These are phyloP conservation scores for Lissocephala sabroskyi DNA, from an alignment of 2,888 invertebrate genomes.

Conservation along the genomic window DNA sequence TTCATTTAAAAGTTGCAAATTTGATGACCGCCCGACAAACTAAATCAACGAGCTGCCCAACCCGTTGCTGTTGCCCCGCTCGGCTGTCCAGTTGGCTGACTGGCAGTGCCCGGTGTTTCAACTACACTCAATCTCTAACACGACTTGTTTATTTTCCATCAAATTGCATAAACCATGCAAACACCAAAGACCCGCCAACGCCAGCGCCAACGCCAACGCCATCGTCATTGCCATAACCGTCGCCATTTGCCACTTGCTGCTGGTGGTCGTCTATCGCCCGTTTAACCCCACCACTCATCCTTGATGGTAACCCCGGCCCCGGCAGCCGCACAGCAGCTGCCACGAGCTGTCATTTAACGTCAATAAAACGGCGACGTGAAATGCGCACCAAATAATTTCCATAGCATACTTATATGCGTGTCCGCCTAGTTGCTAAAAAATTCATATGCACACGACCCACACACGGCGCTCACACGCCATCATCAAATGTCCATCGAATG, in stretches of 20 bases:
- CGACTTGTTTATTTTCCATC: slow-evolving; percentile 29
- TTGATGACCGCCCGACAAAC: slow-evolving; percentile 48
- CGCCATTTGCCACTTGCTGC: no score
- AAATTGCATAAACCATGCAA: slow-evolving; percentile 22
- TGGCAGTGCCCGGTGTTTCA: slow-evolving; percentile 1
- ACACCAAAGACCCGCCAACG: no score
- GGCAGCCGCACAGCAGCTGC: not conserved
- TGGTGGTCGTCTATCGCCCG: no score
- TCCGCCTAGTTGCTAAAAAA: not conserved
- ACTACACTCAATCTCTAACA: slow-evolving; percentile 24
- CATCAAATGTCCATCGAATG: no score
- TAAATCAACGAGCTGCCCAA: not conserved
- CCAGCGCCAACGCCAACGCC: no score
- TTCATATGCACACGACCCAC: slow-evolving; percentile 22
- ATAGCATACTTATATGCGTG: slow-evolving; percentile 34
- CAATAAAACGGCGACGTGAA: not conserved
- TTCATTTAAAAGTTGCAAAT: slow-evolving; percentile 58
- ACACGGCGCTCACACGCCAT: not conserved
- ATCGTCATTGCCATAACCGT: no score
- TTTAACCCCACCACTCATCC: no score
- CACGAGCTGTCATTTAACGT: slow-evolving; percentile 18
- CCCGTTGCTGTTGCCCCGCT: no score
- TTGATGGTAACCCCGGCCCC: no score
- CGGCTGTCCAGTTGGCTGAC: not conserved
- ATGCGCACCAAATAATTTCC: slow-evolving; percentile 29